These are phyloP conservation scores for Panagrolaimus sp. DNA, from an alignment of 1,140 invertebrate species.

Conservation along the genomic window DNA sequence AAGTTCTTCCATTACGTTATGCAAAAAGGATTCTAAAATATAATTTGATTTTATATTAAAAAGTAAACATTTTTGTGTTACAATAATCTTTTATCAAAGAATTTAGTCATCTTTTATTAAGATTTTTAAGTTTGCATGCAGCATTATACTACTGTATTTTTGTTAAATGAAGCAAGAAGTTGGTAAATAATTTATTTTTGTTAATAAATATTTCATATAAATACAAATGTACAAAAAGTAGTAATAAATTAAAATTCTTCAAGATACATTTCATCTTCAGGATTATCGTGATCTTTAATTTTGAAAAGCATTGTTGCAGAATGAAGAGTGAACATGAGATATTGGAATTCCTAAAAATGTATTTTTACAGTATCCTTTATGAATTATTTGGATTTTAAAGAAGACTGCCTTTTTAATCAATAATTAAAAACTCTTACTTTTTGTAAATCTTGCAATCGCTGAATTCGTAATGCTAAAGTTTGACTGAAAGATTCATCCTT, in stretches of 20 bases:
- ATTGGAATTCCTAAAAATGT: slow-evolving; percentile 73
- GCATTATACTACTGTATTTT: no score
- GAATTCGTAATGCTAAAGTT: slow-evolving; percentile 82
- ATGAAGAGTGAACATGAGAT: slow-evolving; percentile 82
- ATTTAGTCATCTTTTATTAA: no score
- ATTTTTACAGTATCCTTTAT: slow-evolving; percentile 43
- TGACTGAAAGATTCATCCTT: slow-evolving; percentile 81
- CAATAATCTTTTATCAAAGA: no score
- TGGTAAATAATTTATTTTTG: no score
- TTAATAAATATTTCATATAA: no score
- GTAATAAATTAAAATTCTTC: slow-evolving; percentile 36
- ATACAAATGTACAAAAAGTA: not conserved
- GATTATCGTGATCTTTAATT: slow-evolving; percentile 32
- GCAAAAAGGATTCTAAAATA: no score
- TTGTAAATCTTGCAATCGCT: slow-evolving; percentile 74
- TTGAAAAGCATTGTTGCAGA: slow-evolving; percentile 87
- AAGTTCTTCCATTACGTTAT: no score
- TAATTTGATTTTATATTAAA: no score
- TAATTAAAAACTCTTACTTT: no score
- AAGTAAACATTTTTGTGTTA: no score
- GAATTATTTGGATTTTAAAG: slow-evolving; percentile 54
- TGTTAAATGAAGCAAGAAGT: no score
- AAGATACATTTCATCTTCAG: slow-evolving; percentile 40
- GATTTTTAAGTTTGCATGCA: no score
- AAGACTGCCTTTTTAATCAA: slow-evolving; percentile 59